Base-by-base conservation (phyloP, 2,888 invertebrate genomes). In the Pollenia amentaria region DNA sequence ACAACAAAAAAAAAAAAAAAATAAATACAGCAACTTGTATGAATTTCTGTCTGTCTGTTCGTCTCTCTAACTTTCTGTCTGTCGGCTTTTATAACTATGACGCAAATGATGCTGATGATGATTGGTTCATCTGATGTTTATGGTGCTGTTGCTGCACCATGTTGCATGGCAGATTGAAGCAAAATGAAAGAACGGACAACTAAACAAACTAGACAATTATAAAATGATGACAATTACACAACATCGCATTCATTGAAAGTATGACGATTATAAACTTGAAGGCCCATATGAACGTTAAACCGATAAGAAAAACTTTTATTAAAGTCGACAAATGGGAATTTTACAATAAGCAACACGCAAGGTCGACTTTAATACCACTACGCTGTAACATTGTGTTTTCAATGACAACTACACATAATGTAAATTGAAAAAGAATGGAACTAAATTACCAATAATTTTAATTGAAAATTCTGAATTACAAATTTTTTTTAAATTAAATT, bases 161-260 rank as follows among this genome's bases (percentile, higher is more conserved):
- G 67, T 72, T 78, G 73, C 60, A 53, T 62, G 72, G 62, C 16
- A 77, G 48, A 81, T 44, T 60, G 53, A 62, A 18, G 29, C 62
- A 65, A 64, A 80, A 77, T 79, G 44, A 81, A 64, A 65, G 72
- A 81, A 77, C 57, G 77, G 53, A 84, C 83, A 18, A 38, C 87
- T 77, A 69, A 67, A 62, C 80, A 77, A 76, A 81, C 72, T 60
- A 81, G 80, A 91, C 91, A 92, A 92, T 92, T 92, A 92, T 92
- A 92, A 92, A 92, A 92, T 92, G 91, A 88, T 88, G 91, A 92
- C 91, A 91, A 91, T 90, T 91, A 87, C 82, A 87, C 80, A 87
- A 79, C 79, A 79, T 60, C 79, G 77, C 80, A 80, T 73, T 84
- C 80, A 77, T 21, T 67, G 80, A 48, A 78, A 75, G 75, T 78